A percentile compares a stretch with the other conserved stretches of the same genome.
These are phyloP conservation scores for Drosophila borborema DNA, from an alignment of 2,888 invertebrate genomes.

Conservation along the genomic window DNA sequence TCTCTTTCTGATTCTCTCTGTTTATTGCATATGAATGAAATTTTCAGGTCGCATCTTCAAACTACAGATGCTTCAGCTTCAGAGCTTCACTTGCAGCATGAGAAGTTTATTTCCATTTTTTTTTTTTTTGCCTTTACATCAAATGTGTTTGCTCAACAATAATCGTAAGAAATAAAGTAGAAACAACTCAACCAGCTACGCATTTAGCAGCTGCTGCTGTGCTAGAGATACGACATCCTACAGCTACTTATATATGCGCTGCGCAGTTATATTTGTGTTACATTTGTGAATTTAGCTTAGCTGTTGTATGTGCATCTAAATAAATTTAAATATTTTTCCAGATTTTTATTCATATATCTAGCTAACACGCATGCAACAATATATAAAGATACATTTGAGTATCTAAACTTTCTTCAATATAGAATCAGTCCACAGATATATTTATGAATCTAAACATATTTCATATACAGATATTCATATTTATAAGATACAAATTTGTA, in stretches of 20 bases:
- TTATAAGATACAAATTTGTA: background rate
- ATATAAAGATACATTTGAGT: background rate
- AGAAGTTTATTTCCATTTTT: conserved; percentile 63
- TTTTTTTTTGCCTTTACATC: conserved; percentile 41
- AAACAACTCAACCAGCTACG: conserved; percentile 28
- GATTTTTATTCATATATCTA: background rate
- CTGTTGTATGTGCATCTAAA: background rate
- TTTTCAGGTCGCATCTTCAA: conserved; percentile 55
- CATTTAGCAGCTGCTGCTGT: background rate
- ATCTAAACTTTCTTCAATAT: background rate
- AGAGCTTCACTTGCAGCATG: conserved; percentile 47
- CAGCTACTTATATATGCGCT: background rate
- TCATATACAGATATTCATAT: background rate
- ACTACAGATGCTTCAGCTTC: conserved; percentile 38
- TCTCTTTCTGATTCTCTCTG: background rate
- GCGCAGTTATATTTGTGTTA: background rate
- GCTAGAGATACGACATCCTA: background rate
- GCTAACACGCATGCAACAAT: too few relatives aligned
- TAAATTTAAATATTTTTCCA: background rate
- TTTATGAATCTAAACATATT: conserved; percentile 10
- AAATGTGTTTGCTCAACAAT: conserved; percentile 67
- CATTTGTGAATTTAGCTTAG: background rate
- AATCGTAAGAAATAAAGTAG: conserved; percentile 6
- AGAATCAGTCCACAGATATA: background rate
- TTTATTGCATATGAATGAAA: conserved; percentile 73